phyloP scores from a whole-genome alignment of 2,888 invertebrate genomes.

The Poecilobothrus nobilitatus region DNA sequence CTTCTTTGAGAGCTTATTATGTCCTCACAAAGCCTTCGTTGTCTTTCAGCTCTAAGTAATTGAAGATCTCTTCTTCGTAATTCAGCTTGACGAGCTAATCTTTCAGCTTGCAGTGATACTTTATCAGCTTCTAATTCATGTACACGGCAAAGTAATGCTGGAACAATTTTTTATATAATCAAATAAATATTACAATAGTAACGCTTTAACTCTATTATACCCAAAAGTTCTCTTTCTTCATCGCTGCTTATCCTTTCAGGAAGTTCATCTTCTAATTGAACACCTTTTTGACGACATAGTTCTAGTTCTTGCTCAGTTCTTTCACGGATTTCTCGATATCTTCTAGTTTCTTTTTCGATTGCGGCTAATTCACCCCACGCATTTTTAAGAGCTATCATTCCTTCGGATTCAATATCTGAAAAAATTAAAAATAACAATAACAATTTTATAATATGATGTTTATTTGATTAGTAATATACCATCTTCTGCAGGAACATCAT shows the following conservation, averaged over 20 bases:
- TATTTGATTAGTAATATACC: constrained; percentile 26
- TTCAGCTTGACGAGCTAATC: constrained; percentile 78
- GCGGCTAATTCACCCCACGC: constrained; percentile 78
- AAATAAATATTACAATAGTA: background rate
- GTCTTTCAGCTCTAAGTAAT: constrained; percentile 72
- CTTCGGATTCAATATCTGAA: constrained; percentile 41
- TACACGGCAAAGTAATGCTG: constrained; percentile 79
- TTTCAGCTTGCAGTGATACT: constrained; percentile 80
- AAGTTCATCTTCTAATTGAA: constrained; percentile 75
- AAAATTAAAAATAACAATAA: constrained; percentile 10
- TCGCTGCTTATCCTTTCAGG: constrained; percentile 77
- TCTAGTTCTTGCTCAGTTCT: constrained; percentile 75
- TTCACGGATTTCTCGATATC: constrained; percentile 65
- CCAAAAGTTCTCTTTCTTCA: constrained; percentile 74
- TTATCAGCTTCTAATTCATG: constrained; percentile 93
- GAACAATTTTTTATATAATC: constrained; percentile 18
- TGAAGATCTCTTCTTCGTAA: constrained; percentile 75
- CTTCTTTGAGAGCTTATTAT: constrained; percentile 82
- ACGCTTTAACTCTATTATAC: constrained; percentile 18
- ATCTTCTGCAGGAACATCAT: constrained; percentile 39
- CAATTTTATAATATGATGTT: too few species aligned
- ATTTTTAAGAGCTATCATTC: constrained; percentile 54
- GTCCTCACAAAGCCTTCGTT: constrained; percentile 79
- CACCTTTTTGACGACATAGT: constrained; percentile 66
- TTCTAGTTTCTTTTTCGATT: constrained; percentile 76